Percentiles rank a stretch among this genome's conserved stretches.
phyloP scores from a whole-genome alignment of 2,888 invertebrate species.

The Helleia helle region DNA sequence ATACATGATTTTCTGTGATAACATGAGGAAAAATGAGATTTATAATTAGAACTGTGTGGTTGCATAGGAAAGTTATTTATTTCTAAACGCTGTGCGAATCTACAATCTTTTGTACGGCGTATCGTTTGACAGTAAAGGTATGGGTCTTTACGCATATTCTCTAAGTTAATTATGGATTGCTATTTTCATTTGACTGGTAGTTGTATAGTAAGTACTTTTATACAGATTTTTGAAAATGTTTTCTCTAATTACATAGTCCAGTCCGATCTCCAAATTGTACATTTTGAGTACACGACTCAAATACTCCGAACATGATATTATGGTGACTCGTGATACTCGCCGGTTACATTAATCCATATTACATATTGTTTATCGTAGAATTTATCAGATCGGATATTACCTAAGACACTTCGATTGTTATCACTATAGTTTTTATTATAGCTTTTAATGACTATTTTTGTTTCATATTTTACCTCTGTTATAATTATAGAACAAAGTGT shows the following conservation, averaged over 20 bases:
- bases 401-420: slow-evolving; percentile 16
- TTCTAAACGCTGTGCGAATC: slow-evolving; percentile 43
- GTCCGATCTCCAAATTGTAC: slow-evolving; percentile 1
- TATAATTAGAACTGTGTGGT: slow-evolving; percentile 71
- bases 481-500: slow-evolving; percentile 48
- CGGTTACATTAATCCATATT: slow-evolving; percentile 4
- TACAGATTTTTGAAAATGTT: slow-evolving; percentile 9
- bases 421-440: slow-evolving; percentile 22
- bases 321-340: neutral
- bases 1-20: slow-evolving; percentile 76
- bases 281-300: neutral
- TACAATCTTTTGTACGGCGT: slow-evolving; percentile 17
- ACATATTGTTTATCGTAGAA: slow-evolving; percentile 4
- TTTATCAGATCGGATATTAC: slow-evolving; percentile 2
- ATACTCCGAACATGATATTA: slow-evolving; percentile 5
- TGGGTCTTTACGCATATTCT: slow-evolving; percentile 11
- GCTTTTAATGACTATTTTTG: slow-evolving; percentile 36
- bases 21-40: slow-evolving; percentile 65
- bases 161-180: slow-evolving; percentile 21
- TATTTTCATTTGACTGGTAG: slow-evolving; percentile 19
- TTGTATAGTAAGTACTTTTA: slow-evolving; percentile 18
- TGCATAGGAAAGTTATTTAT: slow-evolving; percentile 64
- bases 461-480: slow-evolving; percentile 56
- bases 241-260: slow-evolving; percentile 8
- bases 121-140: slow-evolving; percentile 11